Evolutionary conservation across 2,888 invertebrate species (phyloP).

Genomic region (Nowickia ferox): DNA sequence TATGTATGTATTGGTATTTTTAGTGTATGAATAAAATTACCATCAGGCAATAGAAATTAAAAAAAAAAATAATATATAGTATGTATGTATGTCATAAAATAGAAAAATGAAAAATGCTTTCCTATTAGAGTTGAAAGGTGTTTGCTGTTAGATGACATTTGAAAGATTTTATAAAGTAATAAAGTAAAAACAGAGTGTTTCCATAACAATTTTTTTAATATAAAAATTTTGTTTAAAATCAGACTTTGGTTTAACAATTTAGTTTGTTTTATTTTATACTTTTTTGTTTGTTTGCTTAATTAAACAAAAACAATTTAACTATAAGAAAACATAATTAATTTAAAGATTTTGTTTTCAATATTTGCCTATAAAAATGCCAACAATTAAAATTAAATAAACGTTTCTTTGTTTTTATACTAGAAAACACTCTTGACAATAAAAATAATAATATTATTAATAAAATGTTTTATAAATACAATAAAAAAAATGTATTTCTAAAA

Average conservation of each 20-base stretch:
- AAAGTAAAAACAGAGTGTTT: conserved; percentile 71
- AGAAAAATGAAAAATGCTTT: conserved; percentile 43
- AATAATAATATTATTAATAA: conserved; percentile 49
- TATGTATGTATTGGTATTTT: conserved; percentile 32
- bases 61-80: conserved; percentile 7
- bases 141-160: conserved; percentile 37
- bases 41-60: conserved; percentile 1
- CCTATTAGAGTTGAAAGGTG: conserved; percentile 29
- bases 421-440: conserved; percentile 68
- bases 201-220: conserved; percentile 72
- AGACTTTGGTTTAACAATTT: conserved; percentile 73
- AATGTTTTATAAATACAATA: conserved; percentile 50
- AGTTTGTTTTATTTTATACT: conserved; percentile 49
- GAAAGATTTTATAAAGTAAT: conserved; percentile 31
- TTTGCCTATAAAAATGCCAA: conserved; percentile 70
- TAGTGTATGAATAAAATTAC: conserved; percentile 39
- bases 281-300: conserved; percentile 30
- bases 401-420: conserved; percentile 53
- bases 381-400: conserved; percentile 67
- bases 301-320: conserved; percentile 67
- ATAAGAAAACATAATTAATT: conserved; percentile 66
- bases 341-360: conserved; percentile 55
- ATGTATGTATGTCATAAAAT: neutral
- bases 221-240: conserved; percentile 72
- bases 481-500: conserved; percentile 40